Evolutionary conservation across 1,140 invertebrate genomes (phyloP), one percentile per base, ranked within the genome.

Genomic region (Centruroides sculpturatus): DNA sequence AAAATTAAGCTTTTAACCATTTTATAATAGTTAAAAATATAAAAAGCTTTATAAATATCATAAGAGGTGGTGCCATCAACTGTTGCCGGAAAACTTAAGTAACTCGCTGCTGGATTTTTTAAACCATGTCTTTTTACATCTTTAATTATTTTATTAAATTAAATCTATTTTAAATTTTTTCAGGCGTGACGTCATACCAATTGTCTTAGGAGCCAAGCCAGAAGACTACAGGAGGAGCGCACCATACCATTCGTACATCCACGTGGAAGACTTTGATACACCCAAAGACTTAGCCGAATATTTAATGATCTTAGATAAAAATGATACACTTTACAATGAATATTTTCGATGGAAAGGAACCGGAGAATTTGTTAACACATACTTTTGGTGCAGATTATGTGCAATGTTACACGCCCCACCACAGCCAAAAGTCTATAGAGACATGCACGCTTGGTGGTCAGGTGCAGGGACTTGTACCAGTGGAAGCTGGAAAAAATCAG

Each of bases 361-460:
- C 0, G 92, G 92, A 2, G 87, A 93, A 72, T 92, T 95, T 70
- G 88, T 95, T 67, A 93, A 94, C 74, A 95, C 90, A 13, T 88
- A 85, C 69, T 97, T 94, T 73, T 95, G 92, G 85, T 98, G 93
- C 71, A 83, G 93, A 3, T 78, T 98, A 12, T 98, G 94, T 74
- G 83, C 91, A 5, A 84, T 92, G 79, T 71, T 93, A 35, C 90
- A 95, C 71, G 87, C 71, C 86, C 62, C 81, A 78, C 52, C 50
- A 5, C 57, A 69, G 52, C 64, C 61, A 57, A 70, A 80, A 79
- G 52, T 78, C 79, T 51, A 74, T 77, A 55, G 82, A 80, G 63
- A 85, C 81, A 74, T 70, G n/a, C 60, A 69, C 35, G 57, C 64
- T 3, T 72, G 71, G 71, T 72, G 71, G 72, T 64, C 68, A 3